These are phyloP conservation scores for Otus sunia DNA, from an alignment of 2,113 vertebrate species.

Conservation along the genomic window DNA sequence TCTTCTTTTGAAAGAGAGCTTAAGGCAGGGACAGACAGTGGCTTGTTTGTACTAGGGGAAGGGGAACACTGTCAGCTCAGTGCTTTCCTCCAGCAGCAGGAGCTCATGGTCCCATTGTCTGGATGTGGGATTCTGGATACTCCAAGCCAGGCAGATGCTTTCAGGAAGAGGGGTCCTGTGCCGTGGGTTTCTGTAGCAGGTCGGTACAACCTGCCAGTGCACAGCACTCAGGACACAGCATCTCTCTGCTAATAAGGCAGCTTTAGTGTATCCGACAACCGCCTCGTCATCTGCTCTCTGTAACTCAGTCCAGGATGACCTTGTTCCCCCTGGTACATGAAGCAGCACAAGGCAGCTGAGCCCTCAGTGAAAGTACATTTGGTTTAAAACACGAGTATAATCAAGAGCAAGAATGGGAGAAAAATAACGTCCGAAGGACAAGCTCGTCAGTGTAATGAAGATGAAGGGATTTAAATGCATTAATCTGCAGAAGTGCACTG, in stretches of 20 bases:
- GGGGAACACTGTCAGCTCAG: background rate
- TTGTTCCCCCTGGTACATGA: background rate
- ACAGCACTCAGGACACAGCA: background rate
- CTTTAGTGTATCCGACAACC: background rate
- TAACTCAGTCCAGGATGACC: background rate
- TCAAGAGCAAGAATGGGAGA: background rate
- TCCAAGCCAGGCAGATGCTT: background rate
- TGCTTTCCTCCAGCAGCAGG: background rate
- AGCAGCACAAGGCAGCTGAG: background rate
- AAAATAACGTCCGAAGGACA: background rate
- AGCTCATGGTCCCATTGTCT: background rate
- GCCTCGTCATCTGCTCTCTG: background rate
- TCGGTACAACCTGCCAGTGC: accelerated
- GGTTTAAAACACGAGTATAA: background rate
- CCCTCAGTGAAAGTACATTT: background rate
- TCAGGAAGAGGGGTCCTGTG: background rate
- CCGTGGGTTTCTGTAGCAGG: background rate
- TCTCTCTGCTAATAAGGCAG: background rate
- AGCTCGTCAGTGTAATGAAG: background rate
- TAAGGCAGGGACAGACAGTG: background rate
- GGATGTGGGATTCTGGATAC: background rate
- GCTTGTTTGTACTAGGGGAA: background rate
- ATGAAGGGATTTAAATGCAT: background rate
- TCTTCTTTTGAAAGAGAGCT: background rate
- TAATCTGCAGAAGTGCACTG: background rate